phyloP scores from a whole-genome alignment of 2,797 vertebrate species.

The Coendou prehensilis region DNA sequence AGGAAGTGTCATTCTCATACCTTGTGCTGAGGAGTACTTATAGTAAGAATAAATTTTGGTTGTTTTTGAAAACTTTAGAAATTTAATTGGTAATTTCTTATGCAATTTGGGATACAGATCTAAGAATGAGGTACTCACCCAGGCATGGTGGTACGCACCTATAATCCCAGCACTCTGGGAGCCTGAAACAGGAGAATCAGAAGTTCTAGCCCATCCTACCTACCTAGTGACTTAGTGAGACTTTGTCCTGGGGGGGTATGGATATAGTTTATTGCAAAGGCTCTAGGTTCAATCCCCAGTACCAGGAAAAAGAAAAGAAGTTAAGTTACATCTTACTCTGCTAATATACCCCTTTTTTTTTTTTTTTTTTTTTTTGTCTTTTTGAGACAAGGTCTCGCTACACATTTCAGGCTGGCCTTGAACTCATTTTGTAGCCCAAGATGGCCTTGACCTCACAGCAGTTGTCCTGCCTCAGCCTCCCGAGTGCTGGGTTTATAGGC shows the following conservation, averaged over 20 bases:
- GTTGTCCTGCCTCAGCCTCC: too few relatives aligned
- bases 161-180: background rate
- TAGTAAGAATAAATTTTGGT: background rate
- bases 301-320: background rate
- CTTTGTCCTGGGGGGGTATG: background rate
- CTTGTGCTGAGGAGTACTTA: background rate
- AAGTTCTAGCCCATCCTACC: background rate
- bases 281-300: background rate
- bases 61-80: conserved; percentile 54
- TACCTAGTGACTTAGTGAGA: background rate
- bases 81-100: background rate
- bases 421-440: too few relatives aligned
- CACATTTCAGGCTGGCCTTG: too few relatives aligned
- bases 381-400: too few relatives aligned
- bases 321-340: background rate
- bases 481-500: too few relatives aligned
- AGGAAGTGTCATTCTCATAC: background rate
- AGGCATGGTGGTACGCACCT: background rate
- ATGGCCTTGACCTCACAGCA: too few relatives aligned
- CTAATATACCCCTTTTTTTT: too few relatives aligned
- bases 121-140: background rate
- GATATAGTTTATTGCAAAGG: background rate
- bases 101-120: background rate
- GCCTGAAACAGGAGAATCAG: background rate
- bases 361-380: too few relatives aligned